Base-by-base conservation (phyloP, 2,888 invertebrate genomes). In the Phyto melanocephala region DNA sequence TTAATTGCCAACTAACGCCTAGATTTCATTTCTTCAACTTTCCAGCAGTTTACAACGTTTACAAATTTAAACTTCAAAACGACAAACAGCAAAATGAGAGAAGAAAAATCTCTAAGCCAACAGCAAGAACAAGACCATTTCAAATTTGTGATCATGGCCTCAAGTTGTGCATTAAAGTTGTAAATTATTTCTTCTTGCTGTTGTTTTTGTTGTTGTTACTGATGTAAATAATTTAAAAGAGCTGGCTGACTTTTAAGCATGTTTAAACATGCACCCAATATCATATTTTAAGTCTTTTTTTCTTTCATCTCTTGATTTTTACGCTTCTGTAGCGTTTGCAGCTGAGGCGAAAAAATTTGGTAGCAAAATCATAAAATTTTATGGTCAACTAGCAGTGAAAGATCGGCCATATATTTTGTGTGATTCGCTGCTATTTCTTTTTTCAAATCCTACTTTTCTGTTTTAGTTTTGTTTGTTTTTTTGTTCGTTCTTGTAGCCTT, bases 301-400 rank as follows among this genome's bases (percentile, higher is more conserved):
- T 37, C n/a, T 1, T 24, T 24, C 17, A 1, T 35, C 47, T 28
- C 10, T 47, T 78, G 63, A 50, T 52, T 62, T 62, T 40, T 5
- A 40, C 17, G 70, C 71, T 63, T 28, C 56, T 63, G 35, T 54
- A 65, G 24, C 56, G 47, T 63, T 75, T 75, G 67, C 60, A 68
- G 80, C 80, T 80, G 70, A 62, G 62, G 40, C 5, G 40, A 22
- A 15, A 45, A 80, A 81, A 78, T 75, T 83, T 84, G 89, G 88
- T 89, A 89, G 88, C 88, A 85, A 76, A 80, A 86, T 86, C 87
- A 88, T 89, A 89, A 88, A 88, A 87, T 88, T 89, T 88, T 88
- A 89, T 88, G 87, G 86, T 85, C 86, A 86, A 85, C 86, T 85
- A 76, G 85, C 84, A 72, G 86, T 84, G 71, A 85, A 84, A 84